These are phyloP conservation scores for Acanthopagrus latus DNA, from an alignment of 2,797 vertebrate species.

Conservation along the genomic window DNA sequence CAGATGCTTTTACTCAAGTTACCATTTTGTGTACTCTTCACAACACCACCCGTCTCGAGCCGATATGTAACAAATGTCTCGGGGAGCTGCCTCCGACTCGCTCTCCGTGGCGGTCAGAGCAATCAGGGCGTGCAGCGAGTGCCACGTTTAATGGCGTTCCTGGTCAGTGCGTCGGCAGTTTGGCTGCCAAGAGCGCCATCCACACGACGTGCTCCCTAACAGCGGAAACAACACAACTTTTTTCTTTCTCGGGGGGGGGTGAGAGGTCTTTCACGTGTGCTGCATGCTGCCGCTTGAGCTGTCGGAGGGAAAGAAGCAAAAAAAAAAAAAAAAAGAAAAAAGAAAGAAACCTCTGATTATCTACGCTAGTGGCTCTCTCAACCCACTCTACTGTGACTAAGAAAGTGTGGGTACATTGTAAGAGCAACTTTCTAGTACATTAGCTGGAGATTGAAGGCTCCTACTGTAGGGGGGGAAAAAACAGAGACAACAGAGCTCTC, in stretches of 20 bases:
- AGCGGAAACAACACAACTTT: slow-evolving; percentile 30
- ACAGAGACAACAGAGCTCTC: slow-evolving; percentile 47
- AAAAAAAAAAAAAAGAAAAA: not conserved
- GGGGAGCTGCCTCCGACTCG: too few species aligned
- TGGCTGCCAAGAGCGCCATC: slow-evolving; percentile 66
- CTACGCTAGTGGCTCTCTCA: slow-evolving; percentile 34
- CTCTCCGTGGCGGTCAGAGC: not conserved
- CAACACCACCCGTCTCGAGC: too few species aligned
- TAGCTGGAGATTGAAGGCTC: slow-evolving; percentile 63
- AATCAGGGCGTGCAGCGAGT: slow-evolving; percentile 39
- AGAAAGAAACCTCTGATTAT: slow-evolving; percentile 45
- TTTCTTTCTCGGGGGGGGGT: slow-evolving; percentile 3
- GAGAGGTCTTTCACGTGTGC: slow-evolving; percentile 23
- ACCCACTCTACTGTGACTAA: slow-evolving; percentile 74
- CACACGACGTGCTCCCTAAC: slow-evolving; percentile 51
- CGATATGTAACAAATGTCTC: too few species aligned
- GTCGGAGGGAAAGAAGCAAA: not conserved
- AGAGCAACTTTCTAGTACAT: slow-evolving; percentile 74
- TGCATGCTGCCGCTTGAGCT: not conserved
- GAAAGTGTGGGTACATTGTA: slow-evolving; percentile 72
- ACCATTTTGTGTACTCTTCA: too few species aligned
- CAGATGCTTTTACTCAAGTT: too few species aligned
- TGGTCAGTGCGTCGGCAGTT: slow-evolving; percentile 54
- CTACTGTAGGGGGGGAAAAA: slow-evolving; percentile 48
- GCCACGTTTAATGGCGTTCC: slow-evolving; percentile 72